Base-by-base conservation (phyloP, 2,113 vertebrate species). In the Haliaeetus leucogaster region DNA sequence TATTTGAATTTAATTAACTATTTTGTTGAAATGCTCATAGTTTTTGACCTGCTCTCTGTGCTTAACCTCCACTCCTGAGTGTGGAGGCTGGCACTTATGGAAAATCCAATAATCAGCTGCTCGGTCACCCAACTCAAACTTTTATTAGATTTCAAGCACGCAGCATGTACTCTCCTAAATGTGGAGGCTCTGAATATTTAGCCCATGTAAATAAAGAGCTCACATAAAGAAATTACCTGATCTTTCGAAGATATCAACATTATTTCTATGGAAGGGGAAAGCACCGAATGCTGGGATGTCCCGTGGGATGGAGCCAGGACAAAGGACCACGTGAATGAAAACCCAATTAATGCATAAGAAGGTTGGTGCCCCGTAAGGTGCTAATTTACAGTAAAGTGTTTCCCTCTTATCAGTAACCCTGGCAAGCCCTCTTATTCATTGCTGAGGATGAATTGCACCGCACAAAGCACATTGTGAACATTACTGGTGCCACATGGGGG, bases 401-500 rank as follows among this genome's bases (percentile, higher is more conserved):
- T 36, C 50, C 23, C 11, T 4, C 8, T 67, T 3, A 3, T 2
- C 65, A 59, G 61, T 65, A 45, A 6, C 32, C 16, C 53, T 34
- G 40, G 59, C 29, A 45, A 20, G 29, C 45, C 42, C 43, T 59
- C 7, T 22, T 11, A 6, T 3, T 58, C 36, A 7, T 9, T 9
- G 29, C 66, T 0, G 48, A 42, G 34, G 11, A 2, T 0, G 61
- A 52, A 16, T 3, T 36, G 13, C 3, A 19, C 9, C 2, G 12
- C 55, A 11, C 1, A 6, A 40, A 70, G 52, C 1, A 6, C 50
- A 11, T 78, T 93, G 95, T 94, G 93, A 95, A 11, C 43, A 36
- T 40, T 22, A 1, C 48, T 79, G 92, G 86, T 95, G 94, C 96
- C 96, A 95, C 96, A 86, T 15, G 96, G 95, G 96, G 96, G 96